These are phyloP conservation scores for Philotrypesis tridentata DNA, from an alignment of 1,140 invertebrate species.

Conservation along the genomic window DNA sequence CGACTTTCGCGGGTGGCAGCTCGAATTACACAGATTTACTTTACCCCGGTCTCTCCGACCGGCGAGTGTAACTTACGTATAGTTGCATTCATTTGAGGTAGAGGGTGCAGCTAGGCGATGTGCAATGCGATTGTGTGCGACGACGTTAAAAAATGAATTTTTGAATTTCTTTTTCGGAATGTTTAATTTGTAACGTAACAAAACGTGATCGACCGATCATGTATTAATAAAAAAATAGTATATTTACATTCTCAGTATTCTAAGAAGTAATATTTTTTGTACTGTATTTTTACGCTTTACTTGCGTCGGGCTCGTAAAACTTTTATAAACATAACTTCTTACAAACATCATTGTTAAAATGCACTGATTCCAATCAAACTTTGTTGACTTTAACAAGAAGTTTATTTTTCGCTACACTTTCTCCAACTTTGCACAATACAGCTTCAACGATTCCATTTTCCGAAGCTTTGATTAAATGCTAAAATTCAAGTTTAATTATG, in stretches of 20 bases:
- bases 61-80: constrained; percentile 2
- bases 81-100: neutral
- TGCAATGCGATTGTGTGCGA: too few species aligned
- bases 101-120: neutral
- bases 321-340: neutral
- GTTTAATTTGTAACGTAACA: too few species aligned
- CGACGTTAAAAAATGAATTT: neutral
- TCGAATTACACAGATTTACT: constrained; percentile 26
- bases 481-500: constrained; percentile 57
- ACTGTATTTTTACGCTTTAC: too few species aligned
- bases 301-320: neutral
- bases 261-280: neutral
- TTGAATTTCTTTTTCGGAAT: neutral
- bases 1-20: neutral
- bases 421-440: constrained; percentile 83
- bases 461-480: constrained; percentile 90
- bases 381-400: constrained; percentile 74
- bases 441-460: constrained; percentile 84
- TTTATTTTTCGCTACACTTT: constrained; percentile 88
- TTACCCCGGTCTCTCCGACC: neutral
- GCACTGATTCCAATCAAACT: neutral
- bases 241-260: neutral
- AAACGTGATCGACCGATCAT: too few species aligned
- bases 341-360: neutral
- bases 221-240: too few species aligned